These are phyloP conservation scores for Brenthis hecate DNA, from an alignment of 2,888 invertebrate genomes.

Conservation along the genomic window DNA sequence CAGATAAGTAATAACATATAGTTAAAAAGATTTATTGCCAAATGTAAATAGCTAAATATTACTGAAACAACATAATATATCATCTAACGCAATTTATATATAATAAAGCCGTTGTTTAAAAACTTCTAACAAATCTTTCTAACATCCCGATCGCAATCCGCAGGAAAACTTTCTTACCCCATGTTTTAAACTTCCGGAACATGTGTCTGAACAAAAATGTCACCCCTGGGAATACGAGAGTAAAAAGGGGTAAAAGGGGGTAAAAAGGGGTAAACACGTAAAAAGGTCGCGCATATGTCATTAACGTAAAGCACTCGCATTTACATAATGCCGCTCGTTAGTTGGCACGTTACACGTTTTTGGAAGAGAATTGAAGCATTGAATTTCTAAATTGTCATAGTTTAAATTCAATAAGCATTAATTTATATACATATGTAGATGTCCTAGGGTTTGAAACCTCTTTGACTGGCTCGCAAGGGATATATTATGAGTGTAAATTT, in stretches of 20 bases:
- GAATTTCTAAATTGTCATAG: constrained; percentile 13
- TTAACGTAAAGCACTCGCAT: constrained; percentile 27
- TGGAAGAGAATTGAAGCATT: background rate
- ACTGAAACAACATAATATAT: no score
- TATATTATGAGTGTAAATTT: no score
- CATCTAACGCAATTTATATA: background rate
- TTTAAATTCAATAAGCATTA: constrained; percentile 10
- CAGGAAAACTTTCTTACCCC: background rate
- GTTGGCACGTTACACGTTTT: constrained; percentile 9
- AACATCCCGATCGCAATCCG: background rate
- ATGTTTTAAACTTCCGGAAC: constrained; percentile 7
- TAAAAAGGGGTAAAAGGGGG: background rate
- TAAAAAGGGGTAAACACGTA: constrained; percentile 1
- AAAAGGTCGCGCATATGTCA: constrained; percentile 24
- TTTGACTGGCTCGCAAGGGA: no score
- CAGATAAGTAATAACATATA: no score
- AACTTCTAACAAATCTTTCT: background rate
- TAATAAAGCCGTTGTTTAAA: background rate
- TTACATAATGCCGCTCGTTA: constrained; percentile 34
- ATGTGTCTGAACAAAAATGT: constrained; percentile 25
- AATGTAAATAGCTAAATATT: no score
- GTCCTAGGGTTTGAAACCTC: background rate
- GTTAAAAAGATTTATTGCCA: no score
- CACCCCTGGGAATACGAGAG: constrained; percentile 4
- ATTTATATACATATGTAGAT: background rate